phyloP scores from a whole-genome alignment of 2,797 vertebrate species.

The Buphagus erythrorhynchus region DNA sequence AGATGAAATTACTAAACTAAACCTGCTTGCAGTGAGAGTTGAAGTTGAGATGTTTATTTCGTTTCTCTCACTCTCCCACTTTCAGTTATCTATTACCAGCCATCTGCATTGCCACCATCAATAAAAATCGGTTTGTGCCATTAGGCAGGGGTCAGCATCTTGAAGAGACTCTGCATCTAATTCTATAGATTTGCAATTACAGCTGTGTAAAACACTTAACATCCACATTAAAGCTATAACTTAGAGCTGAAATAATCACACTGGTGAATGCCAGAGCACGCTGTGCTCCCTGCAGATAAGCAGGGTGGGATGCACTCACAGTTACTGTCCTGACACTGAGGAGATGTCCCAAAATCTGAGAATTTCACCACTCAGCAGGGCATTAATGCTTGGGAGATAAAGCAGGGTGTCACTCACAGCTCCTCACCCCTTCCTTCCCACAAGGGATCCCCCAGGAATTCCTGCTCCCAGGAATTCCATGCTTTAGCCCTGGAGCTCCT shows the following conservation, averaged over 20 bases:
- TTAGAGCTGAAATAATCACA: background rate
- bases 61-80: background rate
- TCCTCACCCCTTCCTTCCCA: background rate
- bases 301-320: no score
- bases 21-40: background rate
- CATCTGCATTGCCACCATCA: background rate
- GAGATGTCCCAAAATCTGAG: fast-evolving
- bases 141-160: background rate
- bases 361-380: fast-evolving
- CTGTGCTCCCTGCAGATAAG: background rate
- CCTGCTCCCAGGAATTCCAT: background rate
- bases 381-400: fast-evolving
- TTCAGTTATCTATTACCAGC: background rate
- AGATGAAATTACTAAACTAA: background rate
- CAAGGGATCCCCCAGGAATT: fast-evolving
- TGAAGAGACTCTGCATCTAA: background rate
- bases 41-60: background rate
- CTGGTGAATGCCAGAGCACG: fast-evolving
- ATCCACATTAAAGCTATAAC: background rate
- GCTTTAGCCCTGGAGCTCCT: background rate
- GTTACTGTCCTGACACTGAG: fast-evolving
- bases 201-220: background rate
- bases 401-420: fast-evolving
- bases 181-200: background rate
- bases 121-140: background rate